These are phyloP conservation scores for Podarcis cretensis DNA, from an alignment of 2,113 vertebrate species.

Conservation along the genomic window DNA sequence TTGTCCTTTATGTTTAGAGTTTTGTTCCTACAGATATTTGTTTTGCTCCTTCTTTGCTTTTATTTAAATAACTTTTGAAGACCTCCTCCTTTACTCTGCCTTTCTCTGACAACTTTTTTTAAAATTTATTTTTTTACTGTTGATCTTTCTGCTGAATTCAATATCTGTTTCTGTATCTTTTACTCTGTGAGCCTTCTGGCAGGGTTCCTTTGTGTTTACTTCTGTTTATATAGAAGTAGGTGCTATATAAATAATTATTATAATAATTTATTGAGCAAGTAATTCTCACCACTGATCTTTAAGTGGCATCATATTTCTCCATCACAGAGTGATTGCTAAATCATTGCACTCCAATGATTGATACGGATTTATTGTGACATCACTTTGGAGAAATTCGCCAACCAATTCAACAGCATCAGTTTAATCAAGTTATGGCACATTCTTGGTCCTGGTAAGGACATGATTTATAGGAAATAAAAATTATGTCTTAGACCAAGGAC, in stretches of 20 bases:
- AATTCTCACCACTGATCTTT: conserved; percentile 30
- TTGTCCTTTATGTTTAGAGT: background rate
- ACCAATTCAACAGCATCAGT: conserved; percentile 23
- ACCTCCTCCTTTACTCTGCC: background rate
- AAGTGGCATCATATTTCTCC: background rate
- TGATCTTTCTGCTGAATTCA: background rate
- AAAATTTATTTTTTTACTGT: no score
- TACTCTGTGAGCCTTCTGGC: background rate
- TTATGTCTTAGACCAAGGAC: background rate
- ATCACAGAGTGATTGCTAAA: background rate
- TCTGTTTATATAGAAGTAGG: background rate
- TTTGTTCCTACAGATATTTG: background rate
- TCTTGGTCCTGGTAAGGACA: background rate
- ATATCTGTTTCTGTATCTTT: background rate
- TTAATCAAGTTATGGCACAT: background rate
- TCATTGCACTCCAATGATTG: conserved; percentile 20
- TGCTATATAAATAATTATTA: background rate
- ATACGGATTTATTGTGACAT: conserved; percentile 25
- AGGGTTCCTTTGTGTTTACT: background rate
- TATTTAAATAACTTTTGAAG: background rate
- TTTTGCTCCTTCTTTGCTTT: background rate
- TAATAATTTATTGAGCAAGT: conserved; percentile 27
- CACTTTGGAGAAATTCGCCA: conserved; percentile 10
- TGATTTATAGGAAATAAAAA: conserved; percentile 21
- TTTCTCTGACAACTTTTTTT: background rate